These are phyloP conservation scores for Tragopan temminckii DNA, from an alignment of 2,797 vertebrate species.

Conservation along the genomic window DNA sequence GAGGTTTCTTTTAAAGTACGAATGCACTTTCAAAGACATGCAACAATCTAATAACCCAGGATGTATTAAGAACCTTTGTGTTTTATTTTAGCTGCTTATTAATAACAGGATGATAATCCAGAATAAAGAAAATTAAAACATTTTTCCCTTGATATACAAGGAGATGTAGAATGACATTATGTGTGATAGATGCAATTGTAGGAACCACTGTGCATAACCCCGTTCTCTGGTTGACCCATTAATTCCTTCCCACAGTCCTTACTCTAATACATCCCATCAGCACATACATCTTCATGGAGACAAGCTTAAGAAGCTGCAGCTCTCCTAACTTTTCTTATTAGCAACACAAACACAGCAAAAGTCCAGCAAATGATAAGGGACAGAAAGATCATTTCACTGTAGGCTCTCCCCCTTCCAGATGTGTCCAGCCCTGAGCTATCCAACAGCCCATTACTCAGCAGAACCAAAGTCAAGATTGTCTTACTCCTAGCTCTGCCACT, in stretches of 20 bases:
- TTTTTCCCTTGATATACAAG: not conserved
- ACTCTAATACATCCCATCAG: not conserved
- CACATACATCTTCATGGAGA: not conserved
- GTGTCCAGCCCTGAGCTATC: not conserved
- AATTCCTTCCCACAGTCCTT: not conserved
- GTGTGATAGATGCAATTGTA: not conserved
- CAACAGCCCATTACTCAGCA: not conserved
- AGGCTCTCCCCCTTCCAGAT: not conserved
- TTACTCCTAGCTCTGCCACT: not conserved
- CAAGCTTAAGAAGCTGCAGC: not conserved
- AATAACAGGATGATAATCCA: not conserved
- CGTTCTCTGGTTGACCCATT: not conserved
- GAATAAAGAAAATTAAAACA: not conserved
- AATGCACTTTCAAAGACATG: slow-evolving; percentile 2
- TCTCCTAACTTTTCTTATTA: not conserved
- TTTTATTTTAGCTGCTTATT: slow-evolving; percentile 29
- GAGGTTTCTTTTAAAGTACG: slow-evolving; percentile 67
- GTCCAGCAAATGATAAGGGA: not conserved
- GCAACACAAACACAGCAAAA: not conserved
- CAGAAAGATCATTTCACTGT: not conserved
- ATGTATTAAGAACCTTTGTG: not conserved
- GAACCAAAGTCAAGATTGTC: not conserved
- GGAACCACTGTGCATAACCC: not conserved
- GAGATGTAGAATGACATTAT: not conserved
- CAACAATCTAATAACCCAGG: slow-evolving; percentile 30